These are phyloP conservation scores for Pandion haliaetus DNA, from an alignment of 2,113 vertebrate species.

Conservation along the genomic window DNA sequence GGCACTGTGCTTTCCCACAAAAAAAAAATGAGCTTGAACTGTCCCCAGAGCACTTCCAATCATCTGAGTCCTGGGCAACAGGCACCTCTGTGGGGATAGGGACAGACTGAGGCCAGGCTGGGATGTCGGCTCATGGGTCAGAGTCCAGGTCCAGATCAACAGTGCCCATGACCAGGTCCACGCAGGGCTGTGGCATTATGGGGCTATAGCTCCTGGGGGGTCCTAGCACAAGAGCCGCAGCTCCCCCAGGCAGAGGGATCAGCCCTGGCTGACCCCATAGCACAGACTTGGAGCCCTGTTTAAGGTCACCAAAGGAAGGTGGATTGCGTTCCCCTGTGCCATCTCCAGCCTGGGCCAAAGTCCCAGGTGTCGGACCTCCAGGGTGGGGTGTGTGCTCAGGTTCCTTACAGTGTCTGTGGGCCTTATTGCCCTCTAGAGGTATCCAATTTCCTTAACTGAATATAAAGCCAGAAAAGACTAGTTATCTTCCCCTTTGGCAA, in stretches of 20 bases:
- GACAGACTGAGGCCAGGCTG: neutral
- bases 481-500: neutral
- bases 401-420: neutral
- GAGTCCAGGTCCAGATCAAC: neutral
- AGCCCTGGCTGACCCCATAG: neutral
- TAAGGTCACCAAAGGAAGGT: neutral
- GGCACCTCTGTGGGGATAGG: neutral
- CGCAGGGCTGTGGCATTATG: neutral
- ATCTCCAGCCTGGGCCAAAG: neutral
- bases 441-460: neutral
- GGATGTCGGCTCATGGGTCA: neutral
- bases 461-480: neutral
- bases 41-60: neutral
- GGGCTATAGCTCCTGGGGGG: neutral
- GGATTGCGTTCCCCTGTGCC: neutral
- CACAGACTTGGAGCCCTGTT: accelerated
- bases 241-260: neutral
- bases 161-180: neutral
- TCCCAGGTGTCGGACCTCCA: neutral
- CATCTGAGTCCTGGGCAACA: neutral
- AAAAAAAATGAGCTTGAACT: neutral
- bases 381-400: neutral
- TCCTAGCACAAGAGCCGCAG: neutral
- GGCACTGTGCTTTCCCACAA: neutral
- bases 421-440: neutral